Evolutionary conservation across 1,140 invertebrate genomes (phyloP).

Genomic region (Armadillidium nasatum): DNA sequence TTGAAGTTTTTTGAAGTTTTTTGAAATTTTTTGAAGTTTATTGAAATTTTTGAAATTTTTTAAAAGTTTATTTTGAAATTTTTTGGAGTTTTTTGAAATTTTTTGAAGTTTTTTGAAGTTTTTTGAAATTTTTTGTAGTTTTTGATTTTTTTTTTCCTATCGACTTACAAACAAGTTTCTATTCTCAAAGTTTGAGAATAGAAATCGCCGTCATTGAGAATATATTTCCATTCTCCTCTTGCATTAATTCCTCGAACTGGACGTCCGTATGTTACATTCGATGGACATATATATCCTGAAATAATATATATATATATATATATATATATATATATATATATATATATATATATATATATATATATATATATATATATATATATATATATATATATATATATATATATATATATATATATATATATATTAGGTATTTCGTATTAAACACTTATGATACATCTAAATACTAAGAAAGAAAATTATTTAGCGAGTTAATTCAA

Average conservation of each 20-base stretch:
- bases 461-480: no score
- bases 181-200: conserved; percentile 45
- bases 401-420: neutral
- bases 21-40: no score
- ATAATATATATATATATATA: neutral
- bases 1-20: no score
- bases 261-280: conserved; percentile 3
- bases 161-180: conserved; percentile 37
- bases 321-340: neutral
- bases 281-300: conserved; percentile 22
- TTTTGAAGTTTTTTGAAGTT: no score
- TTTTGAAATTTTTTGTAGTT: conserved; percentile 7
- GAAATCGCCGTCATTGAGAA: conserved; percentile 35
- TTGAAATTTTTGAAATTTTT: no score
- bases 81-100: no score
- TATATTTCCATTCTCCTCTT: conserved; percentile 26
- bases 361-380: conserved; percentile 27
- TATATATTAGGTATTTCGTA: no score
- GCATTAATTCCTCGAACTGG: conserved; percentile 19
- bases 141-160: neutral
- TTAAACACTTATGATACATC: no score
- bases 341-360: conserved; percentile 17
- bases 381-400: conserved; percentile 28
- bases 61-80: no score
- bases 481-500: no score